A percentile compares a stretch with the other conserved stretches of the same genome.
These are phyloP conservation scores for Muscidifurax raptorellus DNA, from an alignment of 1,140 invertebrate species.

Conservation along the genomic window DNA sequence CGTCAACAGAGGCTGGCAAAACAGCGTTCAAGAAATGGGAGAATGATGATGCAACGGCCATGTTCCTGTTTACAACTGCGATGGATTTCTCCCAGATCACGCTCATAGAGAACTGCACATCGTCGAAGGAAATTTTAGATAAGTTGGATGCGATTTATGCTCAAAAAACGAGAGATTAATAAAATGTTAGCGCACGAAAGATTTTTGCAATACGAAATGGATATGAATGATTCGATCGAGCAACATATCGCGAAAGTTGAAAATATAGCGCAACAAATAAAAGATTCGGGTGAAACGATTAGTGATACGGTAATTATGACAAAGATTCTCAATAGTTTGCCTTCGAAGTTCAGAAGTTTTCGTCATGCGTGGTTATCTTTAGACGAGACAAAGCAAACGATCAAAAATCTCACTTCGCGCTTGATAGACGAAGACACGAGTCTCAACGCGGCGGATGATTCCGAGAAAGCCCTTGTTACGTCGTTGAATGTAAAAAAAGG, in stretches of 20 bases:
- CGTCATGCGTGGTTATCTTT: constrained; percentile 69
- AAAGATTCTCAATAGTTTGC: constrained; percentile 46
- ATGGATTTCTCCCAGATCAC: constrained; percentile 65
- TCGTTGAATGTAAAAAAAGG: constrained; percentile 1
- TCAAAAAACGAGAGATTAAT: constrained; percentile 63
- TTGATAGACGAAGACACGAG: constrained; percentile 67
- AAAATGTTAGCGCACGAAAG: constrained; percentile 68
- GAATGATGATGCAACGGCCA: constrained; percentile 62
- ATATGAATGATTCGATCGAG: constrained; percentile 58
- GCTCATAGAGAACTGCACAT: constrained; percentile 64
- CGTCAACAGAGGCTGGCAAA: not conserved
- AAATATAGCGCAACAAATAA: constrained; percentile 64
- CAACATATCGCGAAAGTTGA: constrained; percentile 69
- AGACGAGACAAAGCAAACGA: constrained; percentile 64
- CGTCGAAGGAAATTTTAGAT: constrained; percentile 58
- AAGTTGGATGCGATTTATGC: constrained; percentile 66
- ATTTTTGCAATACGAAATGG: constrained; percentile 65
- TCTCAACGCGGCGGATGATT: constrained; percentile 58
- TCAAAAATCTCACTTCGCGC: constrained; percentile 64
- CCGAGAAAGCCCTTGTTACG: constrained; percentile 56
- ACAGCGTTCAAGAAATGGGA: constrained; percentile 52
- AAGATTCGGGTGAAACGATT: constrained; percentile 62
- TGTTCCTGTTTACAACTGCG: constrained; percentile 63
- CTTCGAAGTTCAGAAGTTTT: constrained; percentile 61
- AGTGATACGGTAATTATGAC: constrained; percentile 53